Base-by-base conservation (phyloP, 1,140 invertebrate species). In the Pseudomyrmex gracilis region DNA sequence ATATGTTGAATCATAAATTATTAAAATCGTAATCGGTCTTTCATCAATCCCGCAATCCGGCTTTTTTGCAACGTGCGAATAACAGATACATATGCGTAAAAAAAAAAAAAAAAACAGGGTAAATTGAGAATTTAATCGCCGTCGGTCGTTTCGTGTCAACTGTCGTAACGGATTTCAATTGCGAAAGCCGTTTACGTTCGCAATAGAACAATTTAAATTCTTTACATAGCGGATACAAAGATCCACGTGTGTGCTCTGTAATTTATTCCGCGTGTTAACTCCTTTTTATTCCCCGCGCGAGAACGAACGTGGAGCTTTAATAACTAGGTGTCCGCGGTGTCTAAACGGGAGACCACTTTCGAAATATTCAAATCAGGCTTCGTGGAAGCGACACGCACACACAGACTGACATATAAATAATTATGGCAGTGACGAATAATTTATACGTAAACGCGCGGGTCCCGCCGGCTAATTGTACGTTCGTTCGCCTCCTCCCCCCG, bases 301-400 rank as follows among this genome's bases (percentile, higher is more conserved):
- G 57, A 71, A 43, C 82, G 63, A 82, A 73, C 60, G 85, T 89
- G 83, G 49, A 86, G 85, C 84, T 89, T 89, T 89, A 89, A 89
- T 89, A 89, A 89, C 87, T 61, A 83, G 74, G 87, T 89, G 85
- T 84, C 84, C 76, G 76, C 73, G 71, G 71, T 77, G 61, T 89
- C 85, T 89, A 89, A 89, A 88, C 87, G 87, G 83, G 86, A 89
- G 71, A 74, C 88, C 88, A 86, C 87, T 89, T 89, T 89, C 85
- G 83, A 89, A 89, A 87, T 89, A 89, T 89, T 89, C 87, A 89
- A 89, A 89, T 89, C 87, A 89, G 85, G 24, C 57, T 89, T 89
- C 88, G 87, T 89, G 83, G 87, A 89, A 89, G 88, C 85, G 77
- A 89, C 85, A 87, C 84, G 82, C 85, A 89, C 82, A 89, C 82